These are phyloP conservation scores for Festucalex cinctus DNA, from an alignment of 2,113 vertebrate species.

Conservation along the genomic window DNA sequence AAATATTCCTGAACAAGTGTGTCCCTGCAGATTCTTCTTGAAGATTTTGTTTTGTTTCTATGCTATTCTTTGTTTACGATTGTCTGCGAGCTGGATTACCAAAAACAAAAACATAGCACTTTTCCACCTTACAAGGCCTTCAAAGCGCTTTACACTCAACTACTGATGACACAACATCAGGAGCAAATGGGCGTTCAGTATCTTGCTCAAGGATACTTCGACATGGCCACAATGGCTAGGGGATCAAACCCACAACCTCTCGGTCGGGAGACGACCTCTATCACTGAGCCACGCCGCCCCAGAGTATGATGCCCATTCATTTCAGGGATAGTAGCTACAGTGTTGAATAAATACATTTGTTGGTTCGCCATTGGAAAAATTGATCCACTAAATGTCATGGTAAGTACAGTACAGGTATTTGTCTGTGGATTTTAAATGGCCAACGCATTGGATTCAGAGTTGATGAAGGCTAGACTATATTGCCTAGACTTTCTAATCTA, in stretches of 20 bases:
- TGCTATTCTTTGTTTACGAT: background rate
- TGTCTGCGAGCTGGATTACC: background rate
- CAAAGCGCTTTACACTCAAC: too few relatives aligned
- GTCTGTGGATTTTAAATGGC: constrained; percentile 1
- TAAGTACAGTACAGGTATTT: too few relatives aligned
- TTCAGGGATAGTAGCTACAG: background rate
- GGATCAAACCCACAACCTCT: too few relatives aligned
- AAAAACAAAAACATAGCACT: background rate
- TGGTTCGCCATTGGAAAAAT: background rate
- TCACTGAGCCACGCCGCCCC: too few relatives aligned
- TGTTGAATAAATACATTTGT: background rate
- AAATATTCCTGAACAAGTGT: constrained; percentile 9
- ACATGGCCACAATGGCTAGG: too few relatives aligned
- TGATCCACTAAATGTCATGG: background rate
- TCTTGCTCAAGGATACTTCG: too few relatives aligned
- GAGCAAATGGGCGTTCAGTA: too few relatives aligned
- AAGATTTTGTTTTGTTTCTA: constrained; percentile 1
- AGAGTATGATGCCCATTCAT: background rate
- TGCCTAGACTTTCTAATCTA: constrained; percentile 65
- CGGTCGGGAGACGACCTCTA: too few relatives aligned
- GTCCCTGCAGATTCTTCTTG: constrained; percentile 8
- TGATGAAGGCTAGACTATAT: constrained; percentile 59
- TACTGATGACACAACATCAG: too few relatives aligned
- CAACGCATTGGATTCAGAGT: constrained; percentile 39
- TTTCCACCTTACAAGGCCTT: too few relatives aligned